Evolutionary conservation across 2,888 invertebrate genomes (phyloP).

Genomic region (Thymelicus sylvestris): DNA sequence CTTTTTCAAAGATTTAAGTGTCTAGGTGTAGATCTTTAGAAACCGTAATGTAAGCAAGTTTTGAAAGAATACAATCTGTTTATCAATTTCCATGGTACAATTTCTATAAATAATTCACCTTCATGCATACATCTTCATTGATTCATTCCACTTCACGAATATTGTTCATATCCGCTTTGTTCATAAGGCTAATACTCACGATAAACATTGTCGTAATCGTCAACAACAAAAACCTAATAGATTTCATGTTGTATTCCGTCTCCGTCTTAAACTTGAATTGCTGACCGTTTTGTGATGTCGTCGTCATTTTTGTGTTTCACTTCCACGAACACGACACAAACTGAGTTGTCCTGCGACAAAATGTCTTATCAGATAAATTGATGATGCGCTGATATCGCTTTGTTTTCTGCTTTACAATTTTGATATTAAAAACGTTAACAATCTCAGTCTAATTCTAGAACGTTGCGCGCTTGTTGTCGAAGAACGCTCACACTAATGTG

Average conservation of each 20-base stretch:
- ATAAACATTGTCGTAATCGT: conserved; percentile 78
- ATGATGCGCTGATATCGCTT: conserved; percentile 58
- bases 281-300: conserved; percentile 47
- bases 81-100: no score
- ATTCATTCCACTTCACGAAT: neutral
- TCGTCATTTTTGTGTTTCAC: conserved; percentile 46
- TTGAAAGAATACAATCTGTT: no score
- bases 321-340: conserved; percentile 19
- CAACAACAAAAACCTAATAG: conserved; percentile 73
- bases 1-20: no score
- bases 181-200: conserved; percentile 58
- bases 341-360: conserved; percentile 33
- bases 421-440: neutral
- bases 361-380: conserved; percentile 40
- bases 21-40: no score
- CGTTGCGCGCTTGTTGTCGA: conserved; percentile 6
- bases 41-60: no score
- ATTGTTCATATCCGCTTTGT: neutral
- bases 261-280: conserved; percentile 73
- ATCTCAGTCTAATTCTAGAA: conserved; percentile 12
- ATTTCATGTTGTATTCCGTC: conserved; percentile 77
- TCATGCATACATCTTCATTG: neutral
- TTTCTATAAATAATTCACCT: conserved; percentile 1
- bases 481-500: neutral
- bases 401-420: conserved; percentile 41